A percentile compares a stretch with the other conserved stretches of the same genome.
Conservation (phyloP, 2,113 vertebrate genomes). For the Toxotes jaculatrix region DNA sequence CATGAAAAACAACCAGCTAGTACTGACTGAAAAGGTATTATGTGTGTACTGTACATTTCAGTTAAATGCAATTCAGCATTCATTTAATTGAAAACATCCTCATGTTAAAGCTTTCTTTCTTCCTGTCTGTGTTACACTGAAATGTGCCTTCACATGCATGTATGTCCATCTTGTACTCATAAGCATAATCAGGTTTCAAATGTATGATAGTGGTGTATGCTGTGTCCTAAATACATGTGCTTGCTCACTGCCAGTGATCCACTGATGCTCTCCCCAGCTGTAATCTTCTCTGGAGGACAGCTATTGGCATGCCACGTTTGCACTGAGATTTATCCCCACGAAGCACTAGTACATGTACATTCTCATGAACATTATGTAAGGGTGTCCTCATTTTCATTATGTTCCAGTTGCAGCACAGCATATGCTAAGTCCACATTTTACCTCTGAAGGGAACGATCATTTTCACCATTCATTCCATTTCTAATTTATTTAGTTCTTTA, state of each 20-base stretch:
- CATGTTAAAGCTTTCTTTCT: background rate
- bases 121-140: background rate
- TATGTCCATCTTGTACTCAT: conserved; percentile 1
- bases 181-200: conserved; percentile 40
- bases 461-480: conserved; percentile 17
- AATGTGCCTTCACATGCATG: background rate
- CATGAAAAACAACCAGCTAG: background rate
- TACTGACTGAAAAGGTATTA: background rate
- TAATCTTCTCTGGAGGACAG: conserved; percentile 71
- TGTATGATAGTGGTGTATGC: conserved; percentile 27
- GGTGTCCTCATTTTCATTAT: conserved; percentile 46
- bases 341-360: conserved; percentile 47
- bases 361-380: conserved; percentile 67
- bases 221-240: conserved; percentile 70
- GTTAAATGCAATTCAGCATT: background rate
- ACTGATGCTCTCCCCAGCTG: conserved; percentile 46
- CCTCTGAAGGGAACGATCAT: conserved; percentile 8
- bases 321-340: conserved; percentile 60
- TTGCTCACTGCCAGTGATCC: conserved; percentile 41
- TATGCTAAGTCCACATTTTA: conserved; percentile 16
- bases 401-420: conserved; percentile 23
- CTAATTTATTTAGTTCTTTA: background rate
- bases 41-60: background rate
- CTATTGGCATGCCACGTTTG: conserved; percentile 58
- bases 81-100: background rate